These are phyloP conservation scores for Cervus canadensis DNA, from an alignment of 2,113 vertebrate species.

Conservation along the genomic window DNA sequence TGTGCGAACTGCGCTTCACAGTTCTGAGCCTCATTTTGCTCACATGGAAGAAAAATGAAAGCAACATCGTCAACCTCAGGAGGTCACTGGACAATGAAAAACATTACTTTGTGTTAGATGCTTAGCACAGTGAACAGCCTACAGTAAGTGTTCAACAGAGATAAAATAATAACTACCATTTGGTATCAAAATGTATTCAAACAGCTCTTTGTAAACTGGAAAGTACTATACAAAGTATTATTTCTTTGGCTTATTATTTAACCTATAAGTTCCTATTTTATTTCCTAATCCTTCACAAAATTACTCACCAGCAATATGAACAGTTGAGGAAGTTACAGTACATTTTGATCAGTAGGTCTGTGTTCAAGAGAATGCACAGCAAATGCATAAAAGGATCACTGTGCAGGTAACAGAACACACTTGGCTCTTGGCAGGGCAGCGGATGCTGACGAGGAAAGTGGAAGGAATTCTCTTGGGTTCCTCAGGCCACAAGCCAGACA, in stretches of 20 bases:
- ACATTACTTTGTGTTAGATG: background rate
- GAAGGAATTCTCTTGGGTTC: background rate
- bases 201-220: background rate
- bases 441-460: background rate
- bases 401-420: background rate
- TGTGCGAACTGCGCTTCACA: background rate
- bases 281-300: background rate
- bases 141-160: background rate
- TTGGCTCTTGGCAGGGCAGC: background rate
- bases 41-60: background rate
- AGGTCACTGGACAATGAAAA: background rate
- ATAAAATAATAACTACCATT: background rate
- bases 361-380: background rate
- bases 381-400: background rate
- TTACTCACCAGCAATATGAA: background rate
- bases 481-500: background rate
- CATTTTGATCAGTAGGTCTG: background rate
- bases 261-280: background rate
- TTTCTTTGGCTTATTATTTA: slow-evolving; percentile 9
- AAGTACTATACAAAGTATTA: background rate
- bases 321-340: background rate
- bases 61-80: background rate
- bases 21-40: background rate
- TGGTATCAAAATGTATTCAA: background rate
- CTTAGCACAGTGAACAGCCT: background rate